These are phyloP conservation scores for Scopus umbretta DNA, from an alignment of 2,113 vertebrate species.

Conservation along the genomic window DNA sequence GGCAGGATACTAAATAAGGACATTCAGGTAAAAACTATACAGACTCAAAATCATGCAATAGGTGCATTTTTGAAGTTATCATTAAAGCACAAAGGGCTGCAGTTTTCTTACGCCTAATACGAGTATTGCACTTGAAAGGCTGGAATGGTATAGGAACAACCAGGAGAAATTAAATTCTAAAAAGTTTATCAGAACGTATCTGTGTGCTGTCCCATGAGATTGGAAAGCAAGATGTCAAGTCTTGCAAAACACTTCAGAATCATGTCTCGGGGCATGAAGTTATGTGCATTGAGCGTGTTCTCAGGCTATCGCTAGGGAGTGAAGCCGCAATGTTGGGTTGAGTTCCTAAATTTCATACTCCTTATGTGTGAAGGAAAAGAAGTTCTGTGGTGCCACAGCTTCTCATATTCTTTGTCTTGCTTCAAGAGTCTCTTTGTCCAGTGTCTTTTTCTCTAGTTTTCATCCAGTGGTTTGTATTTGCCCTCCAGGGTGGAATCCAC, in stretches of 20 bases:
- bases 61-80: not conserved
- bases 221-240: not conserved
- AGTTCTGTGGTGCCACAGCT: not conserved
- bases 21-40: constrained; percentile 78
- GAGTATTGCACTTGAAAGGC: not conserved
- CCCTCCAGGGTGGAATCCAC: constrained; percentile 85
- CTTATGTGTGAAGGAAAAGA: not conserved
- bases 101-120: not conserved
- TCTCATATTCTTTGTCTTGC: not conserved
- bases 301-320: not conserved
- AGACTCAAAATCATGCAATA: not conserved
- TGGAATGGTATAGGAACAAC: not conserved
- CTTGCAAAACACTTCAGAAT: not conserved
- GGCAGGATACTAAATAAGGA: constrained; percentile 92
- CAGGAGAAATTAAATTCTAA: not conserved
- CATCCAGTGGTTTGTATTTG: not conserved
- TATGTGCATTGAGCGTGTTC: not conserved
- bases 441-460: not conserved
- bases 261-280: not conserved
- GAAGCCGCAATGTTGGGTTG: not conserved
- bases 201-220: not conserved
- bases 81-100: not conserved
- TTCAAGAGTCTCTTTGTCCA: not conserved
- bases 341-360: not conserved
- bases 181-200: accelerated